A percentile compares a stretch with the other conserved stretches of the same genome.
phyloP scores from a whole-genome alignment of 2,888 invertebrate genomes.

The Therioaphis trifolii region DNA sequence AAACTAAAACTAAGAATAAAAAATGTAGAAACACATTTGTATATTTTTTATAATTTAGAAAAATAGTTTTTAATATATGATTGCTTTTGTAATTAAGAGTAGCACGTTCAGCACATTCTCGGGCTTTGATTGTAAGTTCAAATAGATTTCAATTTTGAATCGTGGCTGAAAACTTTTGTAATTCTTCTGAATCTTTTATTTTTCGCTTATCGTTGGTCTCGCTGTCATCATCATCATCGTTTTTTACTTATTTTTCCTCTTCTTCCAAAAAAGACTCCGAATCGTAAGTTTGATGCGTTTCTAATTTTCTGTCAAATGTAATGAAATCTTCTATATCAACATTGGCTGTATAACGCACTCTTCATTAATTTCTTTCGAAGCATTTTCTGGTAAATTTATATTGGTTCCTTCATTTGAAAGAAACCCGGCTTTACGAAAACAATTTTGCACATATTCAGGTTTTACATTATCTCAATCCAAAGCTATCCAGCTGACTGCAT shows the following conservation, averaged over 20 bases:
- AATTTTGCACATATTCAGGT: no score
- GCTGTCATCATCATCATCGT: neutral
- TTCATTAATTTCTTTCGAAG: neutral
- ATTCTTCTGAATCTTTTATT: conserved; percentile 9
- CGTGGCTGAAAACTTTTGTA: neutral
- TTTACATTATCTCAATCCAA: no score
- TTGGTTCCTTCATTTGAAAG: no score
- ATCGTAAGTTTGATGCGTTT: neutral
- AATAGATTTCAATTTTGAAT: conserved; percentile 2
- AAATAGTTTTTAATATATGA: neutral
- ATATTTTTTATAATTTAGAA: neutral
- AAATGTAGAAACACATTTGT: neutral
- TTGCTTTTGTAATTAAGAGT: neutral
- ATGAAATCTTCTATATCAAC: neutral
- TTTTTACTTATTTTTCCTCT: neutral
- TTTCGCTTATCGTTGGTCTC: neutral
- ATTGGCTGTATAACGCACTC: neutral
- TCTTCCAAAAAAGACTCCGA: neutral
- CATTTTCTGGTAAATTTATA: neutral
- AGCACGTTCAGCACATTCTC: neutral
- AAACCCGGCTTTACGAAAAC: no score
- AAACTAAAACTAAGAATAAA: no score
- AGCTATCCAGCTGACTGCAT: no score
- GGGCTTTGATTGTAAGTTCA: neutral
- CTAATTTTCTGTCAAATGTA: neutral